Conservation (phyloP, 2,888 invertebrate genomes). For the Pandemis cinnamomeana region DNA sequence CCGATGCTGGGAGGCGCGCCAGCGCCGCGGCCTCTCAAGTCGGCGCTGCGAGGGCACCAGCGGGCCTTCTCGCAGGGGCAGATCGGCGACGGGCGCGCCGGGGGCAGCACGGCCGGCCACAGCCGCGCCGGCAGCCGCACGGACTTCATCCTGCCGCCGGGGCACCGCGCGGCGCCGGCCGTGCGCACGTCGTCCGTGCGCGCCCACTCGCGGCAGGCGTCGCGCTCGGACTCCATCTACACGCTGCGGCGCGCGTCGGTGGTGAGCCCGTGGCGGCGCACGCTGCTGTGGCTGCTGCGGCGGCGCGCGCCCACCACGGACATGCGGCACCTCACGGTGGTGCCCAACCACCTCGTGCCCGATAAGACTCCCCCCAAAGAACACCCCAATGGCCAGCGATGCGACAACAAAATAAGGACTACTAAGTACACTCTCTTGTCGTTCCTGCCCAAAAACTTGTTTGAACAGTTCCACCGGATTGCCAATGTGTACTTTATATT, state of each 20-base stretch:
- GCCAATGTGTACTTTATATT: conserved; percentile 99
- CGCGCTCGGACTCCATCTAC: conserved; percentile 95
- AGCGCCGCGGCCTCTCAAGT: conserved; percentile 89
- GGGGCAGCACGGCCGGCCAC: conserved; percentile 82
- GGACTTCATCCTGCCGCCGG: conserved; percentile 94
- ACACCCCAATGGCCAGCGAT: conserved; percentile 93
- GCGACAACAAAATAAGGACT: conserved; percentile 94
- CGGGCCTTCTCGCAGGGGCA: conserved; percentile 95
- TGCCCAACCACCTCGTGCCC: conserved; percentile 94
- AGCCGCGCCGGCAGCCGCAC: conserved; percentile 93
- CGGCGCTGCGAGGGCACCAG: conserved; percentile 90
- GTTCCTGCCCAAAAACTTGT: conserved; percentile 97
- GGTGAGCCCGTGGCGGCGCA: conserved; percentile 89
- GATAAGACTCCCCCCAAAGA: conserved; percentile 91
- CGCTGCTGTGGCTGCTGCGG: conserved; percentile 86
- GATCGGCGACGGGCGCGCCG: conserved; percentile 86
- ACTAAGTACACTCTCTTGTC: conserved; percentile 97
- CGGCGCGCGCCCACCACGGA: conserved; percentile 87
- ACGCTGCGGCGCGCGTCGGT: conserved; percentile 91
- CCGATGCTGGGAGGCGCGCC: conserved; percentile 74
- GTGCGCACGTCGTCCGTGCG: conserved; percentile 78
- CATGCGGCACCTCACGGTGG: conserved; percentile 88
- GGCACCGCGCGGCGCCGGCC: conserved; percentile 88
- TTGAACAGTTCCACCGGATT: conserved; percentile 98
- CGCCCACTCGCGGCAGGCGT: conserved; percentile 92